phyloP scores from a whole-genome alignment of 2,113 vertebrate species.

The Rhagologus leucostigma region DNA sequence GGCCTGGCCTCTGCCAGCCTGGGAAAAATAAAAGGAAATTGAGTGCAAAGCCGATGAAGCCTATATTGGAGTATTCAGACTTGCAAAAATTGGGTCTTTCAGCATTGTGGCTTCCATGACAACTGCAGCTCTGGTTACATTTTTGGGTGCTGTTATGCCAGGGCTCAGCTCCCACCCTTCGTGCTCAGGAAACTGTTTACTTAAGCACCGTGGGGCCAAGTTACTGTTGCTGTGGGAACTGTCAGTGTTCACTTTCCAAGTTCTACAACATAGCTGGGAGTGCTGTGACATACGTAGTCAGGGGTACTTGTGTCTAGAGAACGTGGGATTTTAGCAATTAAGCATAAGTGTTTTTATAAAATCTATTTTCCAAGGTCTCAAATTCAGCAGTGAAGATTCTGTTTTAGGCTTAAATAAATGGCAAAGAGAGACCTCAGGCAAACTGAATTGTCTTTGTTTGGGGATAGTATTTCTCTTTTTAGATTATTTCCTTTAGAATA shows the following conservation, averaged over 20 bases:
- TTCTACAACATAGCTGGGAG: not conserved
- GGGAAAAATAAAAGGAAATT: not conserved
- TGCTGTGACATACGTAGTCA: rapidly evolving
- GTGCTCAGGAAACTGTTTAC: not conserved
- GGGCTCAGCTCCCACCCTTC: not conserved
- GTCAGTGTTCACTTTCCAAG: not conserved
- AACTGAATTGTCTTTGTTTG: not conserved
- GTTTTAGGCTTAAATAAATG: not conserved
- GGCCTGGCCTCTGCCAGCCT: not conserved
- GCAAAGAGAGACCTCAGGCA: not conserved
- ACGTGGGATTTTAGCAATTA: not conserved
- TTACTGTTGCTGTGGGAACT: not conserved
- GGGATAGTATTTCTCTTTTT: not conserved
- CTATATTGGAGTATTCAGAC: not conserved
- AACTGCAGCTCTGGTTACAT: not conserved
- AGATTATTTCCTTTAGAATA: not conserved
- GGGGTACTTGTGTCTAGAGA: not conserved
- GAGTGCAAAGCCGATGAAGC: not conserved
- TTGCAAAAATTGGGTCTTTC: not conserved
- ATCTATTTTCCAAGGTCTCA: not conserved
- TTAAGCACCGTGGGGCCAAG: not conserved
- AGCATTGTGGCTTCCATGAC: not conserved
- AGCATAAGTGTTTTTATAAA: not conserved
- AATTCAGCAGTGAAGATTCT: not conserved
- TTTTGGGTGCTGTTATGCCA: not conserved